These are phyloP conservation scores for Drosophila azteca DNA, from an alignment of 1,140 invertebrate genomes.

Conservation along the genomic window DNA sequence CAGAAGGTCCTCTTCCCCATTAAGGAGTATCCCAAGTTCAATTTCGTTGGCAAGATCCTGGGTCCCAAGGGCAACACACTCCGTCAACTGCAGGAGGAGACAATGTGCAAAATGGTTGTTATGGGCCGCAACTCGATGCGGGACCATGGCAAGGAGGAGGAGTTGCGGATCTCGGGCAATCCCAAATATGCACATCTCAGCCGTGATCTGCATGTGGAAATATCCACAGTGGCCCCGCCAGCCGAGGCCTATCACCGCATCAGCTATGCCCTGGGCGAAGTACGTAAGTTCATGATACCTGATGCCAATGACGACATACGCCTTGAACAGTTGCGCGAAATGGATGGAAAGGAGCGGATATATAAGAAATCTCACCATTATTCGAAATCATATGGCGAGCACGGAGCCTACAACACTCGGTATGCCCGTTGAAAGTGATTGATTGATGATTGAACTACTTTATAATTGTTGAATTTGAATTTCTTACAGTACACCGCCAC, in stretches of 20 bases:
- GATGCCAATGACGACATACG: conserved; percentile 92
- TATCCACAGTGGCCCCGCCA: conserved; percentile 94
- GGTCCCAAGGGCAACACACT: conserved; percentile 97
- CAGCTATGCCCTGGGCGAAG: conserved; percentile 93
- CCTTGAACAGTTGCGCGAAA: conserved; percentile 90
- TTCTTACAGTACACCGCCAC: conserved; percentile 76
- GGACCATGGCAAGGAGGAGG: conserved; percentile 96
- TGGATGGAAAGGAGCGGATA: conserved; percentile 84
- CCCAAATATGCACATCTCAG: conserved; percentile 96
- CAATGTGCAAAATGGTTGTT: conserved; percentile 98
- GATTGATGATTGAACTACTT: not conserved
- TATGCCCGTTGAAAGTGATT: conserved; percentile 12
- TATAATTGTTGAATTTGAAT: not conserved
- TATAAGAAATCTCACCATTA: conserved; percentile 82
- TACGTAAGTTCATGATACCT: conserved; percentile 88
- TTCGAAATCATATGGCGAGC: conserved; percentile 76
- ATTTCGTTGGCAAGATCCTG: conserved; percentile 97
- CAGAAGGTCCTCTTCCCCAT: conserved; percentile 94
- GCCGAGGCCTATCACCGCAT: conserved; percentile 96
- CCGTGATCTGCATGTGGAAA: conserved; percentile 97
- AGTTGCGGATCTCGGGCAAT: conserved; percentile 92
- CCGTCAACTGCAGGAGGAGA: conserved; percentile 96
- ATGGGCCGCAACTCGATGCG: conserved; percentile 97
- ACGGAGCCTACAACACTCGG: conserved; percentile 70
- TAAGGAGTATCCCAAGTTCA: conserved; percentile 95